These are phyloP conservation scores for Caenorhabditis drosophilae DNA, from an alignment of 2,888 invertebrate genomes.

Conservation along the genomic window DNA sequence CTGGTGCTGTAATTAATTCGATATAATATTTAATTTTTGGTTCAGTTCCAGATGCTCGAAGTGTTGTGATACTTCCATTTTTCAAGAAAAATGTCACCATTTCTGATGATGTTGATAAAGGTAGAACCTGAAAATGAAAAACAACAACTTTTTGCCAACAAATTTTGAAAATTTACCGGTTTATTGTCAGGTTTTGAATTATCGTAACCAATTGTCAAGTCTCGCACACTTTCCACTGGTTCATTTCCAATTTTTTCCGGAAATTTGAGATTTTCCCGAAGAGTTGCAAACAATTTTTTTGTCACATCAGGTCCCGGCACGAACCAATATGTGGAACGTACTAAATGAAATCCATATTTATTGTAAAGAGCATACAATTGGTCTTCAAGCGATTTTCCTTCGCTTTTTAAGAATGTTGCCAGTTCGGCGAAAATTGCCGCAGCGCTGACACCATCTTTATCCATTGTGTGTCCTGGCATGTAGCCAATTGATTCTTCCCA, in stretches of 20 bases:
- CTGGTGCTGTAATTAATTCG: conserved; percentile 75
- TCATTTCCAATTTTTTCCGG: conserved; percentile 71
- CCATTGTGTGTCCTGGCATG: conserved; percentile 78
- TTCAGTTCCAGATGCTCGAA: conserved; percentile 96
- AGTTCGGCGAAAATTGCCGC: conserved; percentile 82
- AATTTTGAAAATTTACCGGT: conserved; percentile 72
- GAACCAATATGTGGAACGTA: conserved; percentile 83
- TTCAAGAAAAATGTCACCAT: conserved; percentile 94
- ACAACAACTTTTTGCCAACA: too few relatives aligned
- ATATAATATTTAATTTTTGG: conserved; percentile 99
- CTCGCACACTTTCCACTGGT: conserved; percentile 79
- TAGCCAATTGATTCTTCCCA: conserved; percentile 96
- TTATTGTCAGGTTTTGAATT: conserved; percentile 77
- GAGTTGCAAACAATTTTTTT: conserved; percentile 56
- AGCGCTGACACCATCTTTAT: conserved; percentile 95
- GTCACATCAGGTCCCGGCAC: conserved; percentile 62
- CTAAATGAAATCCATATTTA: conserved; percentile 86
- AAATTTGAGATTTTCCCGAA: conserved; percentile 69
- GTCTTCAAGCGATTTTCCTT: conserved; percentile 70
- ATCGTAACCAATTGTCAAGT: conserved; percentile 87
- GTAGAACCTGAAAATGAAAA: conserved; percentile 71
- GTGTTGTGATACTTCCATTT: conserved; percentile 82
- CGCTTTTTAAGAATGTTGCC: conserved; percentile 76
- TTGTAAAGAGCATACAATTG: conserved; percentile 80
- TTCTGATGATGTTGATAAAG: conserved; percentile 74